Conservation (phyloP, 2,888 invertebrate species). For the Drosophila mimetica region DNA sequence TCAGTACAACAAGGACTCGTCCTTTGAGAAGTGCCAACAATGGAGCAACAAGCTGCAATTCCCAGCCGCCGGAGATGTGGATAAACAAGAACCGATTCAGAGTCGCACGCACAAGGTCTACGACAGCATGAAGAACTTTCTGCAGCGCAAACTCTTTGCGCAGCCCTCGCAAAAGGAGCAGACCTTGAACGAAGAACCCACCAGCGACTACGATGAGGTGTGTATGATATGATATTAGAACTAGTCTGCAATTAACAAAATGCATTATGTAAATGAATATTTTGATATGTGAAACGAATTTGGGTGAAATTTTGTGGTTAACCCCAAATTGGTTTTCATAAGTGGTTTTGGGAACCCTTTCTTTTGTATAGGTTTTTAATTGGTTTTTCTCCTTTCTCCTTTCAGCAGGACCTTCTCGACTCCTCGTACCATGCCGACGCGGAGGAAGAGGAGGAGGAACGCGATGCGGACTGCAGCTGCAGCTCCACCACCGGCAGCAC, state of each 20-base stretch:
- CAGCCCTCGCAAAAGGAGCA: constrained; percentile 55
- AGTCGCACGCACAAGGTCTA: constrained; percentile 81
- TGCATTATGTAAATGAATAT: not conserved
- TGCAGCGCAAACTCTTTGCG: constrained; percentile 81
- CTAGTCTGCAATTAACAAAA: not conserved
- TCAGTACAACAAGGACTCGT: constrained; percentile 68
- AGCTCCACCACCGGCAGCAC: constrained; percentile 44
- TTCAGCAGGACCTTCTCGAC: constrained; percentile 71
- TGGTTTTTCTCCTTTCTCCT: constrained; percentile 8
- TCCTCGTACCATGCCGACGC: constrained; percentile 79
- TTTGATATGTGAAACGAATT: constrained; percentile 3
- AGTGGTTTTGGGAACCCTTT: constrained; percentile 9
- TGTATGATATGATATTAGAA: constrained; percentile 4
- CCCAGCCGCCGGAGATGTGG: constrained; percentile 25
- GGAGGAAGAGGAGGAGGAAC: constrained; percentile 70
- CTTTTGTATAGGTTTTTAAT: constrained; percentile 12
- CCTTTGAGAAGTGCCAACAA: constrained; percentile 76
- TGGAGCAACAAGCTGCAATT: constrained; percentile 73
- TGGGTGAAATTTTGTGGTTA: constrained; percentile 19
- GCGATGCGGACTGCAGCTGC: constrained; percentile 65
- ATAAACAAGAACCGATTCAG: constrained; percentile 39
- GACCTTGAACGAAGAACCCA: constrained; percentile 58
- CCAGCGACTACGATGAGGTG: constrained; percentile 80
- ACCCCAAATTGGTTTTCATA: constrained; percentile 4
- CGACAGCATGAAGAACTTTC: constrained; percentile 82